Percentiles rank a stretch among this genome's conserved stretches.
Conservation (phyloP, 1,140 invertebrate genomes). For the Bathynomus jamesi region DNA sequence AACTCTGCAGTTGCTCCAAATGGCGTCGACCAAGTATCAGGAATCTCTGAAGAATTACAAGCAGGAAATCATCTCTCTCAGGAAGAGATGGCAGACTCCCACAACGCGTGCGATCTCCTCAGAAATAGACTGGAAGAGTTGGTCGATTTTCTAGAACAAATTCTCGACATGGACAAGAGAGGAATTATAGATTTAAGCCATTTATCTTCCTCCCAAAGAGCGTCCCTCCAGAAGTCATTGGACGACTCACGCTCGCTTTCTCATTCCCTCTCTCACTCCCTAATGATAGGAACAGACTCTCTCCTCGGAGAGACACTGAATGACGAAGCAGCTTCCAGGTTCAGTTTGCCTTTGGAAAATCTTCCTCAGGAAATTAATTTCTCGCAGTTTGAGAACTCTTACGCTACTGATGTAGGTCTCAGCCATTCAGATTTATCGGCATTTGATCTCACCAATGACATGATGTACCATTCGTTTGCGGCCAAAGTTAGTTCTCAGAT, state of each 20-base stretch:
- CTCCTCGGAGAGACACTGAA: conserved; percentile 27
- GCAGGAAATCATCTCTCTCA: conserved; percentile 33
- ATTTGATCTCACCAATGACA: neutral
- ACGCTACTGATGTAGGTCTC: no score
- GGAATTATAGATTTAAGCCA: conserved; percentile 43
- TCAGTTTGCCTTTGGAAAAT: neutral
- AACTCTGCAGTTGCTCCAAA: conserved; percentile 11
- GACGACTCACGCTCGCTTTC: conserved; percentile 53
- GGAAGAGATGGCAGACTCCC: conserved; percentile 48
- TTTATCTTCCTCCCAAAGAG: conserved; percentile 47
- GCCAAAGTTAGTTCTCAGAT: conserved; percentile 15
- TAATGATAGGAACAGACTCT: conserved; percentile 38
- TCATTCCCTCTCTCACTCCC: conserved; percentile 44
- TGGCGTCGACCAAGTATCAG: conserved; percentile 21
- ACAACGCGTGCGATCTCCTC: conserved; percentile 55
- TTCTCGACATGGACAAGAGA: conserved; percentile 54
- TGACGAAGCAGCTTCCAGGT: neutral
- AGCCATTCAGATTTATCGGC: neutral
- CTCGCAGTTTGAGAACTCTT: neutral
- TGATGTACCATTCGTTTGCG: conserved; percentile 12
- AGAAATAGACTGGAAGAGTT: conserved; percentile 59
- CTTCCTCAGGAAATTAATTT: neutral
- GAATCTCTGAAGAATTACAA: conserved; percentile 26
- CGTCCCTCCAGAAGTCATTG: conserved; percentile 49
- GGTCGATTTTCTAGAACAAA: conserved; percentile 59